Evolutionary conservation across 2,113 vertebrate species (phyloP).

Genomic region (Ariopsis seemanni): DNA sequence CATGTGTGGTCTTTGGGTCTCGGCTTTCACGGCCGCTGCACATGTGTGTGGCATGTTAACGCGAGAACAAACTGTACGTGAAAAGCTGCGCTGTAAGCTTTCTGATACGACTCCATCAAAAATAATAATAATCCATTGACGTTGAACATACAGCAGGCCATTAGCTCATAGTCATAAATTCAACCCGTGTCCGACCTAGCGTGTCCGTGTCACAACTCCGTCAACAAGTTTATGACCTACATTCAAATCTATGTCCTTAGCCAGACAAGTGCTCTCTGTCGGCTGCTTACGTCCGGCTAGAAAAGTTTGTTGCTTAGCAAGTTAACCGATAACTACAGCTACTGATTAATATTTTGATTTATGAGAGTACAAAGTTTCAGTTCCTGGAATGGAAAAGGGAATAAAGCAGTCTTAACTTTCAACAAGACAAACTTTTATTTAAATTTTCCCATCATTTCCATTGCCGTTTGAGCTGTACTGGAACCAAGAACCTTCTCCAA

Average conservation of each 20-base stretch:
- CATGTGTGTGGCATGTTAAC: background rate
- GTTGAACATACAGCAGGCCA: conserved; percentile 5
- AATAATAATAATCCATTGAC: background rate
- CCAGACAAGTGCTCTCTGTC: conserved; percentile 23
- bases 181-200: background rate
- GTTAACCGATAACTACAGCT: background rate
- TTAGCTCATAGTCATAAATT: conserved; percentile 21
- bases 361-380: background rate
- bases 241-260: conserved; percentile 18
- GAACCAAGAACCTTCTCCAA: background rate
- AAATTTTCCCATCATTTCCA: background rate
- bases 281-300: background rate
- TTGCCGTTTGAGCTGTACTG: background rate
- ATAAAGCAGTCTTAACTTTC: background rate
- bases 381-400: background rate
- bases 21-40: background rate
- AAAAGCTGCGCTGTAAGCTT: background rate
- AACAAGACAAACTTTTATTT: too few relatives aligned
- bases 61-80: background rate
- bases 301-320: background rate
- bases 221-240: conserved; percentile 27
- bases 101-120: background rate
- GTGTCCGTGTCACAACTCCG: background rate
- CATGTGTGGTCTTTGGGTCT: background rate
- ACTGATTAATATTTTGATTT: background rate